Conservation (phyloP, 2,888 invertebrate species). For the Neoitamus cyanurus region DNA sequence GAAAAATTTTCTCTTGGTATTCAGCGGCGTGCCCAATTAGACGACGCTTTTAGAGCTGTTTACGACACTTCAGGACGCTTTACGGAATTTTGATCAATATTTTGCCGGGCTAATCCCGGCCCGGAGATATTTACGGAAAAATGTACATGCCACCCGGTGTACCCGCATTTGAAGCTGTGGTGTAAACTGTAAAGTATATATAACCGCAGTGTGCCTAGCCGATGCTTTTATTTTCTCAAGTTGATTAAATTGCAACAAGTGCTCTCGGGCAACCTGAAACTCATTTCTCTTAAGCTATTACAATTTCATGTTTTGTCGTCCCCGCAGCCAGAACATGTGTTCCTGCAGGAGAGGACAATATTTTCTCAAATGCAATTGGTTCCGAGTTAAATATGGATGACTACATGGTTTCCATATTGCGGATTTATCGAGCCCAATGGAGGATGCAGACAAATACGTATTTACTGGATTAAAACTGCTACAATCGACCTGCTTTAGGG, state of each 20-base stretch:
- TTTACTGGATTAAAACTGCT: not conserved
- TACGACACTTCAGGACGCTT: not conserved
- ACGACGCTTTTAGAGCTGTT: not conserved
- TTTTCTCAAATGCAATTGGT: conserved; percentile 18
- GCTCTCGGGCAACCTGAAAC: not conserved
- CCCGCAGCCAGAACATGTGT: not conserved
- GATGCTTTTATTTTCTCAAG: not conserved
- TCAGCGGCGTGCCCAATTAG: conserved; percentile 13
- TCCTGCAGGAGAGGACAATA: not conserved
- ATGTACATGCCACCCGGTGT: not conserved
- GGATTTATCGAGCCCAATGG: not conserved
- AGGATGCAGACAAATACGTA: not conserved
- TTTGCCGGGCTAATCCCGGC: not conserved
- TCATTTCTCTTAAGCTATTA: conserved; percentile 10
- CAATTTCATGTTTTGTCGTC: conserved; percentile 18
- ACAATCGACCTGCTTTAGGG: not conserved
- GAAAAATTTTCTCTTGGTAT: conserved; percentile 24
- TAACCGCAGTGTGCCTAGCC: not conserved
- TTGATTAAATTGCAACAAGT: conserved; percentile 26
- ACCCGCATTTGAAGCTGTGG: not conserved
- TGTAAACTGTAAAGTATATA: not conserved
- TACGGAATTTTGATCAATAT: not conserved
- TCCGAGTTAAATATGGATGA: conserved; percentile 8
- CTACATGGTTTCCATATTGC: not conserved
- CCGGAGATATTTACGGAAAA: not conserved